These are phyloP conservation scores for Myanophis thanlyinensis DNA, from an alignment of 2,113 vertebrate species.

Conservation along the genomic window DNA sequence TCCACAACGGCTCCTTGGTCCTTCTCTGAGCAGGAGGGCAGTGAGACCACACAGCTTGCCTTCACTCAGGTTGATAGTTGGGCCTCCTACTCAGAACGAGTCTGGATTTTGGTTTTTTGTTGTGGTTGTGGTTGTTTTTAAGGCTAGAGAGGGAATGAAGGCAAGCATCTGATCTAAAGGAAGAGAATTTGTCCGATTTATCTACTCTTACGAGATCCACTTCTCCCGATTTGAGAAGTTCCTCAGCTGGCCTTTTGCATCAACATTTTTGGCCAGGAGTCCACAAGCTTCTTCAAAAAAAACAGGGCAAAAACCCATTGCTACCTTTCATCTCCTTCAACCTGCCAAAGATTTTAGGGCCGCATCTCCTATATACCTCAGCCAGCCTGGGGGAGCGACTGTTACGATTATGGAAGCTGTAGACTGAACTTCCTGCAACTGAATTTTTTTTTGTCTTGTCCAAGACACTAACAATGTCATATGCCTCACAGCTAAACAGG, in stretches of 20 bases:
- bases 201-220: background rate
- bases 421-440: background rate
- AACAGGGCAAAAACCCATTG: background rate
- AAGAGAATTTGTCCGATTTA: background rate
- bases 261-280: background rate
- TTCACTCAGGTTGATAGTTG: accelerated
- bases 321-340: background rate
- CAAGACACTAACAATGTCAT: background rate
- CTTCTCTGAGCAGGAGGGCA: background rate
- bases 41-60: background rate
- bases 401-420: background rate
- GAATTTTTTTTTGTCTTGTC: background rate
- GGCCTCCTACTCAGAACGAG: background rate
- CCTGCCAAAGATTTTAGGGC: background rate
- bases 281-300: background rate
- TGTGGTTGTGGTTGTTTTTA: background rate
- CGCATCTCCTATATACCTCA: background rate
- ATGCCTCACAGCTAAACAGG: background rate
- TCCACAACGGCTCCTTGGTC: accelerated
- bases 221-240: background rate
- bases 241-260: background rate
- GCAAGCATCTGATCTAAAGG: background rate
- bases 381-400: background rate
- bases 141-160: slow-evolving; percentile 1
- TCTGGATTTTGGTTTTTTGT: background rate